Base-by-base conservation (phyloP, 1,140 invertebrate species). In the Protaetia brevitarsis region DNA sequence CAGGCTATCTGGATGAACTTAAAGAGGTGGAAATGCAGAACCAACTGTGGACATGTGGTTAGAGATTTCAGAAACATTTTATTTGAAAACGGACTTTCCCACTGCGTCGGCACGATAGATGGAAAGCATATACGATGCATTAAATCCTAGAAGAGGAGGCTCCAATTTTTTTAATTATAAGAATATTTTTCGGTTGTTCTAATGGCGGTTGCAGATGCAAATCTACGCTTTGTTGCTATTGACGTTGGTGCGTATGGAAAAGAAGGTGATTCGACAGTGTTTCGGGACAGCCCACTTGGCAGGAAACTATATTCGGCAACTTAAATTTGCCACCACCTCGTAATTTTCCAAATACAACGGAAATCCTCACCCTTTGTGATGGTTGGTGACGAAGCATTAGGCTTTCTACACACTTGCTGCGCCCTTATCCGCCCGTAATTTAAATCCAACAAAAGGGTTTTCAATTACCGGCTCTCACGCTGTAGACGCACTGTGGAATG, bases 341-440 rank as follows among this genome's bases (percentile, higher is more conserved):
- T 13, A 29, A 59, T n/a, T 59, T 27, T 27, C 27, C 27, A 29
- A 26, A 26, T 13, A 26, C 11, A 27, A 59, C 57, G 26, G 21
- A 29, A 13, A 29, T n/a, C 27, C 13, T 29, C 21, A 27, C 31
- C 60, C 11, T 63, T 41, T 63, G 16, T 76, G 6, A 69, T 78
- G 29, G 71, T 80, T 6, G 74, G 66, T 30, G 81, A 83, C 69
- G 79, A 81, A 68, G 81, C 77, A 23, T 84, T 83, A 70, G 73
- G 11, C 66, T 83, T 57, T 73, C 72, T 41, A 65, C 66, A 63
- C 72, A 77, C 63, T 59, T 82, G 59, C 75, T 83, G 75, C 78
- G 77, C 51, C 78, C 79, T 65, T 83, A 75, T 68, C 67, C 31
- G 31, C 31, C 31, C 31, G 69, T 41, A 71, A 70, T n/a, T 72